phyloP scores from a whole-genome alignment of 2,113 vertebrate species.

The Ardeotis arabs region DNA sequence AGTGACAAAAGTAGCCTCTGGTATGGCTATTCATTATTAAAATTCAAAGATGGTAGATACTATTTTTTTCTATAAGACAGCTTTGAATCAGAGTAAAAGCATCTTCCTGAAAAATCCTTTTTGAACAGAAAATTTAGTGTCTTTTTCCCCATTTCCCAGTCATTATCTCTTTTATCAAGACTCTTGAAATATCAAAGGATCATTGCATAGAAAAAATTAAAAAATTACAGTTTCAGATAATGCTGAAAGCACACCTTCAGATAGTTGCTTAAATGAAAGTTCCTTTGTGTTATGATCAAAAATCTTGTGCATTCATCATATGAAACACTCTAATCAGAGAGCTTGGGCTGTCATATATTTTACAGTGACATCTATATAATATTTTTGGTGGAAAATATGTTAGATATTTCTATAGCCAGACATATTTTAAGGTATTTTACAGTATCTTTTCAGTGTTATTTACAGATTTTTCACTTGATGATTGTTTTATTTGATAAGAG shows the following conservation, averaged over 20 bases:
- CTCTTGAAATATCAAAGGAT: constrained; percentile 2
- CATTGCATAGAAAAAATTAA: not conserved
- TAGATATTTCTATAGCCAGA: not conserved
- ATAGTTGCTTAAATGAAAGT: not conserved
- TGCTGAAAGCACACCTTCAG: not conserved
- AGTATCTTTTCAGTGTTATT: not conserved
- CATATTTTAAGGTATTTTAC: not conserved
- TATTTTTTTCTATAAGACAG: not conserved
- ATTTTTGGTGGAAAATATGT: not conserved
- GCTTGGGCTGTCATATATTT: not conserved
- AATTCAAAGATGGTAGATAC: not conserved
- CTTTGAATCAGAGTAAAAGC: constrained; percentile 9
- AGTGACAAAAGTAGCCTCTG: not conserved
- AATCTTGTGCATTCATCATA: not conserved
- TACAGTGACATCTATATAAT: not conserved
- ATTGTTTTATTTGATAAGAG: not conserved
- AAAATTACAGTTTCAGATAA: not conserved
- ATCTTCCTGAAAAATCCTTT: not conserved
- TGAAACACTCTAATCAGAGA: not conserved
- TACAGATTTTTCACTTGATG: not conserved
- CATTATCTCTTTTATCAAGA: constrained; percentile 5
- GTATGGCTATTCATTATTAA: not conserved
- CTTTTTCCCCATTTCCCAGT: not conserved
- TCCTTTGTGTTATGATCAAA: constrained; percentile 12
- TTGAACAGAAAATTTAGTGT: not conserved